These are phyloP conservation scores for Scaptomyza hsui DNA, from an alignment of 1,140 invertebrate species.

Conservation along the genomic window DNA sequence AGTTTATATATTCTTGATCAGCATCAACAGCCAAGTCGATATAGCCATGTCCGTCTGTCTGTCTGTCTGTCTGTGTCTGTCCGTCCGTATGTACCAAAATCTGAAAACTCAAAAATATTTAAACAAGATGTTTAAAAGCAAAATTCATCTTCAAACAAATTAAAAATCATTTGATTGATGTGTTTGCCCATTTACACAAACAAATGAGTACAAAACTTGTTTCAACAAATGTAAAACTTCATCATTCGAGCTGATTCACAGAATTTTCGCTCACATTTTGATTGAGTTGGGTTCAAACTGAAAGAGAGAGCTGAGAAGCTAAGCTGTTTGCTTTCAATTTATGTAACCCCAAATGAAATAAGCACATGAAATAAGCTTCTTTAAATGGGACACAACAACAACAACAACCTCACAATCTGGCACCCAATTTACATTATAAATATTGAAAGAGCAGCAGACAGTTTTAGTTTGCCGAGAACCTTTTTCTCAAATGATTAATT, in stretches of 20 bases:
- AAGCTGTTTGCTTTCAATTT: slow-evolving; percentile 34
- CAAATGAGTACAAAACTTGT: not conserved
- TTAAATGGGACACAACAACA: no score
- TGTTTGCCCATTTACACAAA: not conserved
- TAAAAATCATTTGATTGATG: not conserved
- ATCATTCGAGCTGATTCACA: not conserved
- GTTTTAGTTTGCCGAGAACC: not conserved
- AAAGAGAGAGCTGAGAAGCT: slow-evolving; percentile 2
- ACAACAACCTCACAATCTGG: slow-evolving; percentile 19
- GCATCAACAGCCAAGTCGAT: no score
- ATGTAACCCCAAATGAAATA: not conserved
- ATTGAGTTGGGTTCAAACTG: not conserved
- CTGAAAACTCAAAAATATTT: not conserved
- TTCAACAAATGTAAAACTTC: not conserved
- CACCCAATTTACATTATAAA: slow-evolving; percentile 67
- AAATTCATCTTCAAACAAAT: not conserved
- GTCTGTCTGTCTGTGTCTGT: no score
- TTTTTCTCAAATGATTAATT: slow-evolving; percentile 66
- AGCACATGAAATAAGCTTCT: not conserved
- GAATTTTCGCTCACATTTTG: not conserved
- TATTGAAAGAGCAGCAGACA: slow-evolving; percentile 43
- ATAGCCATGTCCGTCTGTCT: no score
- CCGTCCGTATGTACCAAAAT: no score
- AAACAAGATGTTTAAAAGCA: not conserved
- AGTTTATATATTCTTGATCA: no score